These are phyloP conservation scores for Antheraea assamensis DNA, from an alignment of 2,888 invertebrate species.

Conservation along the genomic window DNA sequence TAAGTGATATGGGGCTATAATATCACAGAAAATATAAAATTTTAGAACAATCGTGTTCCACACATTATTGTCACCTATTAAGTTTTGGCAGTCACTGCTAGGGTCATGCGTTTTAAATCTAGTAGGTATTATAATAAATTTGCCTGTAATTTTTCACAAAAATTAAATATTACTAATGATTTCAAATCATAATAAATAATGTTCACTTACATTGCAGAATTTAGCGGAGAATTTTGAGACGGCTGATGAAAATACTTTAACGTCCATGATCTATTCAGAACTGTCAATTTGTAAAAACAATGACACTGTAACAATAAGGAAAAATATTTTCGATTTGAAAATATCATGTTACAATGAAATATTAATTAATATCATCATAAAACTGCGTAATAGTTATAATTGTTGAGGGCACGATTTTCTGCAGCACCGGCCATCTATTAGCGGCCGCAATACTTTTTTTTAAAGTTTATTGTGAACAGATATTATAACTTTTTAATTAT, in stretches of 20 bases:
- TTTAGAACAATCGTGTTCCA: too few relatives aligned
- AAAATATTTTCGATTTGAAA: neutral
- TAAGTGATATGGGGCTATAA: too few relatives aligned
- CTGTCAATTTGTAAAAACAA: constrained; percentile 42
- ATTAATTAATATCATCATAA: neutral
- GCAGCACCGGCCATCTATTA: too few relatives aligned
- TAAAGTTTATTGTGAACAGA: too few relatives aligned
- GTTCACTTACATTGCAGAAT: constrained; percentile 34
- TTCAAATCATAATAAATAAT: constrained; percentile 44
- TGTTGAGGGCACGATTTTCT: too few relatives aligned
- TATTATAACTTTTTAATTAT: too few relatives aligned
- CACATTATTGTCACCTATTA: too few relatives aligned
- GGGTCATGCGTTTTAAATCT: too few relatives aligned
- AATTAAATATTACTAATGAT: neutral
- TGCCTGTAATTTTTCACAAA: constrained; percentile 63
- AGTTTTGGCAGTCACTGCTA: too few relatives aligned
- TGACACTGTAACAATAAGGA: constrained; percentile 47
- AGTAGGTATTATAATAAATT: neutral
- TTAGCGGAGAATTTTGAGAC: constrained; percentile 67
- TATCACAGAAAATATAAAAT: neutral
- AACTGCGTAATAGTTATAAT: too few relatives aligned
- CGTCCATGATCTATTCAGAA: constrained; percentile 55
- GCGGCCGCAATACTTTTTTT: too few relatives aligned
- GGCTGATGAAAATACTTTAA: constrained; percentile 58
- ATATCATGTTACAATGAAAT: neutral